phyloP scores from a whole-genome alignment of 2,113 vertebrate genomes.

The Vidua chalybeata region DNA sequence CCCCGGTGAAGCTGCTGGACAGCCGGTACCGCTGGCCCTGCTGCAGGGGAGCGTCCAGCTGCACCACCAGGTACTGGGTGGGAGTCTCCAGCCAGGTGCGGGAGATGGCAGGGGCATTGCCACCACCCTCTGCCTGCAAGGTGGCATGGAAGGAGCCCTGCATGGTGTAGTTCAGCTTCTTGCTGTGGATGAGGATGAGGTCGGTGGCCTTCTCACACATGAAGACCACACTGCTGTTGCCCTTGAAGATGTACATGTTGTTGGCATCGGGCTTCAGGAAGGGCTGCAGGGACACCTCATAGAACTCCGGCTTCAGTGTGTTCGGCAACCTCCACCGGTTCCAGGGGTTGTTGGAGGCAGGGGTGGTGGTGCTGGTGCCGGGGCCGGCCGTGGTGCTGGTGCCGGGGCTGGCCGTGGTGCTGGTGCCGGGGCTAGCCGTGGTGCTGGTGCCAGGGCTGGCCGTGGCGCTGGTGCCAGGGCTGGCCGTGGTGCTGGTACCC shows the following conservation, averaged over 20 bases:
- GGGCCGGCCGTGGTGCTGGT: fast-evolving
- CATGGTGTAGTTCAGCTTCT: constrained; percentile 83
- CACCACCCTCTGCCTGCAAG: neutral
- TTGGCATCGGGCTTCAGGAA: constrained; percentile 45
- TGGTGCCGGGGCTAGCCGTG: fast-evolving
- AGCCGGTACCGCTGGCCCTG: constrained; percentile 72
- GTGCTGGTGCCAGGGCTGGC: fast-evolving
- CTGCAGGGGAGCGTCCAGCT: constrained; percentile 50
- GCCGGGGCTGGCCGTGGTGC: fast-evolving
- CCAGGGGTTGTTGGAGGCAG: constrained; percentile 69
- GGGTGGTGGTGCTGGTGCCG: neutral
- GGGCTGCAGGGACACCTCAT: constrained; percentile 83
- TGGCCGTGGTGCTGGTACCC: fast-evolving
- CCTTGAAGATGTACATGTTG: constrained; percentile 81
- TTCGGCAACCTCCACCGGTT: constrained; percentile 82
- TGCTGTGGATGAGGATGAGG: constrained; percentile 89
- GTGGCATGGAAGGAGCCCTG: neutral
- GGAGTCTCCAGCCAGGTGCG: constrained; percentile 67
- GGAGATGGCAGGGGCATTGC: neutral
- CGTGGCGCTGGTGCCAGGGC: fast-evolving
- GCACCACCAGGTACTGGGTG: constrained; percentile 87
- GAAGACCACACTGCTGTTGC: constrained; percentile 80
- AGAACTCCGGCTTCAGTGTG: constrained; percentile 74
- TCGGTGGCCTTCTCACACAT: constrained; percentile 75
- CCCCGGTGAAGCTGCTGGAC: constrained; percentile 77